phyloP scores from a whole-genome alignment of 2,113 vertebrate genomes.

The Scopus umbretta region DNA sequence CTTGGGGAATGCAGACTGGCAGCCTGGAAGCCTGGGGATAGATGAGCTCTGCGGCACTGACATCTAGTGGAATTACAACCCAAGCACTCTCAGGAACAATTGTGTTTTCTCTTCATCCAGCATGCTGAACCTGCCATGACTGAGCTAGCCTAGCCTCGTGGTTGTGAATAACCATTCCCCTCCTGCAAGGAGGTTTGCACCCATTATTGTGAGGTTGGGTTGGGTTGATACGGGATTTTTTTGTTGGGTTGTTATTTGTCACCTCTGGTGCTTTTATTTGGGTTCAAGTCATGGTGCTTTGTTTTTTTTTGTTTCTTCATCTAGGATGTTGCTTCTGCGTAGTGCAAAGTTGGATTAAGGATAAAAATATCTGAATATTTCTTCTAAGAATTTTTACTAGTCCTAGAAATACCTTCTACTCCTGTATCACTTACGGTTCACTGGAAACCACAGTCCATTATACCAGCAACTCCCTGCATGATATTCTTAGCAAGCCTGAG shows the following conservation, averaged over 20 bases:
- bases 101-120: background rate
- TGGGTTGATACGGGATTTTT: background rate
- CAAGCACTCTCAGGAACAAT: background rate
- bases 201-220: background rate
- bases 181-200: background rate
- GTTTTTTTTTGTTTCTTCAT: background rate
- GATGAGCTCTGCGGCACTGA: slow-evolving; percentile 25
- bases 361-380: background rate
- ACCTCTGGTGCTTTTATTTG: background rate
- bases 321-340: background rate
- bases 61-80: slow-evolving; percentile 56
- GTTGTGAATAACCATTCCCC: background rate
- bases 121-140: background rate
- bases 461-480: background rate
- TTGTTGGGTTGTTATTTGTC: background rate
- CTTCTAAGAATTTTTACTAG: background rate
- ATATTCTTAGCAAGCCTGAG: background rate
- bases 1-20: background rate
- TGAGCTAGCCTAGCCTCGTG: background rate
- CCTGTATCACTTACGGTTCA: background rate
- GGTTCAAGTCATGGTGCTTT: background rate
- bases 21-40: background rate
- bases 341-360: background rate
- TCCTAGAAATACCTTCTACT: background rate
- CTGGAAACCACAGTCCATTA: background rate